These are phyloP conservation scores for Phaenicophaeus curvirostris DNA, from an alignment of 2,797 vertebrate species.

Conservation along the genomic window DNA sequence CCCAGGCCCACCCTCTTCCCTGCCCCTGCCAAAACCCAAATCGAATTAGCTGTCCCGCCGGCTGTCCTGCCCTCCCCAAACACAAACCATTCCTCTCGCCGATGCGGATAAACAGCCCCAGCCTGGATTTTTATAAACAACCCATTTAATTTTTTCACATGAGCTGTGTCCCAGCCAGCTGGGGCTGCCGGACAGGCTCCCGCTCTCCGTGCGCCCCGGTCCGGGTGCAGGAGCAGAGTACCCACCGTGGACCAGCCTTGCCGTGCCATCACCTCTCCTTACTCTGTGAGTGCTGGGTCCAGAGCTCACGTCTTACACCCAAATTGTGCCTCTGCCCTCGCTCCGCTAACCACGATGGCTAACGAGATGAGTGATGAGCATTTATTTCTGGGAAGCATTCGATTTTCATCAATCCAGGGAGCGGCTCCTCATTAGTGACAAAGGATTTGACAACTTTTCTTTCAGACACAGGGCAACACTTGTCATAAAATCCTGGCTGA, in stretches of 20 bases:
- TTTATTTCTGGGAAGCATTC: conserved; percentile 45
- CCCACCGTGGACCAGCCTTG: accelerated
- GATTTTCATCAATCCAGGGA: not conserved
- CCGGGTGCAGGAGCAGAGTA: not conserved
- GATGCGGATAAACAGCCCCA: not conserved
- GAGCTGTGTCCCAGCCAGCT: accelerated
- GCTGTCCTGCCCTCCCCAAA: conserved; percentile 41
- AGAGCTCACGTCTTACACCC: not conserved
- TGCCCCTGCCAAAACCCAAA: conserved; percentile 52
- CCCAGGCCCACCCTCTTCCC: conserved; percentile 63
- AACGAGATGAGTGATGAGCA: not conserved
- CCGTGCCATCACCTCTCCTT: not conserved
- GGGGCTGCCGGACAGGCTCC: not conserved
- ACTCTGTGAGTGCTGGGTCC: not conserved
- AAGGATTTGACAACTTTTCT: conserved; percentile 2
- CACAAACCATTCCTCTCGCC: conserved; percentile 38
- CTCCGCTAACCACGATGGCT: not conserved
- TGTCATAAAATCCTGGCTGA: not conserved
- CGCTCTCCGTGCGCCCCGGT: not conserved
- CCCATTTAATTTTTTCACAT: not conserved
- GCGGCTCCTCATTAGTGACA: not conserved
- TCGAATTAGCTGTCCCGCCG: conserved; percentile 32
- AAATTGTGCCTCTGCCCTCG: not conserved
- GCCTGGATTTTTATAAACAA: conserved; percentile 22
- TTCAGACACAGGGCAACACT: not conserved